These are phyloP conservation scores for Argyrosomus regius DNA, from an alignment of 2,797 vertebrate species.

Conservation along the genomic window DNA sequence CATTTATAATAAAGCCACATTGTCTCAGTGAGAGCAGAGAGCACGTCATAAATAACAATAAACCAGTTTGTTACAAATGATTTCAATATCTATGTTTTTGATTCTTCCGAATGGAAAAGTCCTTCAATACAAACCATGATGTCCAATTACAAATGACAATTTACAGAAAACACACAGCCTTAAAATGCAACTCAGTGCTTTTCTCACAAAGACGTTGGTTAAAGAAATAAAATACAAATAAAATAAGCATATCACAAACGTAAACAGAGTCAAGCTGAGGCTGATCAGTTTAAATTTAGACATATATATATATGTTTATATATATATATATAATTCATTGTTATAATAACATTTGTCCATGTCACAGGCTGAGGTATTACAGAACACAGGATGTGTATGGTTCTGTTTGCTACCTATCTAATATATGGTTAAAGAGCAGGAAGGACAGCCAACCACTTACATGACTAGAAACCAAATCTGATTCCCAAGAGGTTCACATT, in stretches of 20 bases:
- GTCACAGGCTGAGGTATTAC: constrained; percentile 24
- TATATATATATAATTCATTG: neutral
- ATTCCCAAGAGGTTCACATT: constrained; percentile 21
- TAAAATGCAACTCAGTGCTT: neutral
- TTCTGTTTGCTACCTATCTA: constrained; percentile 24
- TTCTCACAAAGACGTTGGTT: neutral
- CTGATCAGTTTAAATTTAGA: neutral
- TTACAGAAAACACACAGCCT: neutral
- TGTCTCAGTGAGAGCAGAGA: constrained; percentile 2
- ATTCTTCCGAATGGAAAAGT: constrained; percentile 2
- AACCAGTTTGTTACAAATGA: constrained; percentile 8
- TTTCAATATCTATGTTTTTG: neutral
- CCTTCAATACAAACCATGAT: neutral
- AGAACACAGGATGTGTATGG: constrained; percentile 31
- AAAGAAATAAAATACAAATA: neutral
- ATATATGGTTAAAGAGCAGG: constrained; percentile 38
- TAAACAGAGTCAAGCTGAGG: neutral
- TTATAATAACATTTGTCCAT: constrained; percentile 11
- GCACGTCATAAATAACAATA: neutral
- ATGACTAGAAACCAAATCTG: constrained; percentile 33
- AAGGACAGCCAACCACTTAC: constrained; percentile 26
- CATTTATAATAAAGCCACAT: constrained; percentile 1
- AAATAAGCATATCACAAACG: neutral
- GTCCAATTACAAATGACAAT: neutral
- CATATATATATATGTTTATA: neutral